Base-by-base conservation (phyloP, 1,140 invertebrate genomes). In the Belonocnema kinseyi region DNA sequence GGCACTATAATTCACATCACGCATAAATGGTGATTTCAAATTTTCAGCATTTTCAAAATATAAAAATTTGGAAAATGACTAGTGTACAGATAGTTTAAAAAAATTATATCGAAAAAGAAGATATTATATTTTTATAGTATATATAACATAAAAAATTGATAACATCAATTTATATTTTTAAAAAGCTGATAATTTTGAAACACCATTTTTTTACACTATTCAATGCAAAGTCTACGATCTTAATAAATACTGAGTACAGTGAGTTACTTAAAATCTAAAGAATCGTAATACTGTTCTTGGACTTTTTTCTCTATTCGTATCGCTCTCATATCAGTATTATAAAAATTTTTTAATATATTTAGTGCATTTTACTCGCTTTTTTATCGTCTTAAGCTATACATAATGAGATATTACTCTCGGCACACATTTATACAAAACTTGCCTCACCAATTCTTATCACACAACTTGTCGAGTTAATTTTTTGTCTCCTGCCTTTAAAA, bases 1-100 rank as follows among this genome's bases (percentile, higher is more conserved):
- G 87, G 87, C 87, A 88, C 87, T 87, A 85, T 77, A 88, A 88
- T 87, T 77, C 87, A 88, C 82, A 61, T 85, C 61, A 66, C 58
- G 79, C 77, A 33, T 73, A 79, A 73, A 75, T 66, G 61, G 7
- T 46, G n/a, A 13, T 13, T 66, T 66, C n/a, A 40, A 40, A 66
- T 61, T 58, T 40, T 58, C 58, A 75, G 70, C 56, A 74, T 52
- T 71, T 61, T 40, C 7, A 11, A 17, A 33, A 58, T 17, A 46
- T 17, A 50, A 0, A 46, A 46, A 46, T 11, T 46, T 46, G 40
- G 40, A 11, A 10, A 46, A 46, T 46, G 1, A 7, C 0, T 46
- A 11, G 40, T 46, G 40, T 46, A 46, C 7, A 46, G 26, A 33
- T 11, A 46, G 7, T 46, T 46, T 11, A 11, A 10, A 10, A 1